These are phyloP conservation scores for Rhea americana DNA, from an alignment of 2,113 vertebrate genomes.

Conservation along the genomic window DNA sequence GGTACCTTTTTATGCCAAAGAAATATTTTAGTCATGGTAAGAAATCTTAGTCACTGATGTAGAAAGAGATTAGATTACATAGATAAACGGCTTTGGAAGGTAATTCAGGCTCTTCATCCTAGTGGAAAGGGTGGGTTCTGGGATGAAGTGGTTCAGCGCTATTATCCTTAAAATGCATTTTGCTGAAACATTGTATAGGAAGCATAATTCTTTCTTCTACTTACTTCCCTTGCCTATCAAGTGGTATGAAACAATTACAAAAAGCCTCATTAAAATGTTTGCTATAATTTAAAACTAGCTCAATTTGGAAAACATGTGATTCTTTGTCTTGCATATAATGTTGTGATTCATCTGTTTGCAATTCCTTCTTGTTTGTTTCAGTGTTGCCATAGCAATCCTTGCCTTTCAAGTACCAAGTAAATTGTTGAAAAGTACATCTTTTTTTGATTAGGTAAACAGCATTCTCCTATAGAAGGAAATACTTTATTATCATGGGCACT, in stretches of 20 bases:
- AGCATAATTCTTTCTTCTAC: not conserved
- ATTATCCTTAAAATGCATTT: not conserved
- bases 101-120: not conserved
- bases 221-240: not conserved
- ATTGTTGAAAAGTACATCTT: slow-evolving; percentile 60
- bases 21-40: not conserved
- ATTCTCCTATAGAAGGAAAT: slow-evolving; percentile 53
- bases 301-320: slow-evolving; percentile 43
- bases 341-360: slow-evolving; percentile 58
- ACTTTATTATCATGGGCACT: slow-evolving; percentile 6
- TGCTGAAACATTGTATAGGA: not conserved
- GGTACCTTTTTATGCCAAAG: not conserved
- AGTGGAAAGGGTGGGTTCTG: not conserved
- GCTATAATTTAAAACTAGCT: slow-evolving; percentile 49
- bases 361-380: slow-evolving; percentile 68
- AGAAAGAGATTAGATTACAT: not conserved
- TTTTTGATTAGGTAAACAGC: slow-evolving; percentile 61
- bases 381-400: slow-evolving; percentile 67
- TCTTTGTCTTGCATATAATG: slow-evolving; percentile 54
- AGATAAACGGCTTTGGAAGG: not conserved
- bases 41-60: not conserved
- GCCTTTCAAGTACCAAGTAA: slow-evolving; percentile 69
- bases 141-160: not conserved
- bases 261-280: slow-evolving; percentile 58
- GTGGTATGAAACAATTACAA: slow-evolving; percentile 18